phyloP scores from a whole-genome alignment of 2,888 invertebrate genomes.

The Scaptomyza cyrtandrae region DNA sequence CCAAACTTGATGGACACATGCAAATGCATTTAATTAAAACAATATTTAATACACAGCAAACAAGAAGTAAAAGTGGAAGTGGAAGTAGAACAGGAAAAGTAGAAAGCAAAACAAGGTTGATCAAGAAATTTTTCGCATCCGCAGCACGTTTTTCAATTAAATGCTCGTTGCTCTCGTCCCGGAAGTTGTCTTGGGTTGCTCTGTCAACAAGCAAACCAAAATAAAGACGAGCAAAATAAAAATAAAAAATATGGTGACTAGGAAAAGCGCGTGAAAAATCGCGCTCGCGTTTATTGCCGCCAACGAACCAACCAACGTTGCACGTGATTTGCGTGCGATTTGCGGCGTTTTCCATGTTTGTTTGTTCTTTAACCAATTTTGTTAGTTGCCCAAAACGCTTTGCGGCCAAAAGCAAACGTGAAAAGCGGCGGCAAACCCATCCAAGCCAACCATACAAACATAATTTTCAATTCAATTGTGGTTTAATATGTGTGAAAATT shows the following conservation, averaged over 20 bases:
- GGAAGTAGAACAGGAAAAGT: not conserved
- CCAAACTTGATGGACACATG: conserved; percentile 24
- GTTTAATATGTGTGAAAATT: conserved; percentile 62
- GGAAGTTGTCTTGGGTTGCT: conserved; percentile 24
- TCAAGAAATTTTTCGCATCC: conserved; percentile 46
- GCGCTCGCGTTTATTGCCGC: conserved; percentile 58
- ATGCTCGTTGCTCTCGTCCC: conserved; percentile 57
- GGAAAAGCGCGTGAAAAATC: conserved; percentile 50
- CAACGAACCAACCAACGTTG: conserved; percentile 56
- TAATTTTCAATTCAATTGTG: conserved; percentile 63
- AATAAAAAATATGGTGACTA: not conserved
- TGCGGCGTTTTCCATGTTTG: conserved; percentile 20
- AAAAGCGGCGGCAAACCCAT: conserved; percentile 15
- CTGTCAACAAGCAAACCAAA: conserved; percentile 52
- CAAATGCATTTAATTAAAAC: conserved; percentile 50
- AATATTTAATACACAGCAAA: conserved; percentile 28
- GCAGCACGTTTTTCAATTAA: conserved; percentile 83
- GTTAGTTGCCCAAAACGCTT: conserved; percentile 26
- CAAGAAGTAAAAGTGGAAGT: not conserved
- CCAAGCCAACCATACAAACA: conserved; percentile 21
- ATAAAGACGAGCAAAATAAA: not conserved
- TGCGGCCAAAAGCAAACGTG: conserved; percentile 32
- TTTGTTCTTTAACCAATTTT: conserved; percentile 28
- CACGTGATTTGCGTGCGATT: conserved; percentile 71
- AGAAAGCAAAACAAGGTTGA: conserved; percentile 7